Evolutionary conservation across 1,140 invertebrate species (phyloP).

Genomic region (Caenorhabditis inopinata): DNA sequence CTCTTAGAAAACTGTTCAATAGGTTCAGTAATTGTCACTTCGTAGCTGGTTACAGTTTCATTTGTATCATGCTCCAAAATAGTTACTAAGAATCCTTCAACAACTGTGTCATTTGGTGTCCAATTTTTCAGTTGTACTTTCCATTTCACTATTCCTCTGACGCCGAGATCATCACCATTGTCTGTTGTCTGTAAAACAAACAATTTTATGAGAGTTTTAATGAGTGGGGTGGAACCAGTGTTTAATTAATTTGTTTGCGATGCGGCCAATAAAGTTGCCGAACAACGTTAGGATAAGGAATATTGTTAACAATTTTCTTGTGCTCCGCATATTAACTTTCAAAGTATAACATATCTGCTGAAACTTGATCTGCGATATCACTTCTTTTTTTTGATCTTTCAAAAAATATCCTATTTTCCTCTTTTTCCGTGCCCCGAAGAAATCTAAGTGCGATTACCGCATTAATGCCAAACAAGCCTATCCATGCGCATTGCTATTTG

Average conservation of each 20-base stretch:
- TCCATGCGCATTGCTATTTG: too few species aligned
- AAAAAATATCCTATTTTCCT: not conserved
- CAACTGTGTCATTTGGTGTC: not conserved
- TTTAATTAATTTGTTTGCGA: too few species aligned
- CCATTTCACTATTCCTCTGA: conserved; percentile 12
- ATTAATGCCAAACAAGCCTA: too few species aligned
- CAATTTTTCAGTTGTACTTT: conserved; percentile 12
- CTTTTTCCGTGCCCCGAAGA: too few species aligned
- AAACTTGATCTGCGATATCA: too few species aligned
- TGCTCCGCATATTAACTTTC: too few species aligned
- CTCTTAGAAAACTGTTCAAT: not conserved
- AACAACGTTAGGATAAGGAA: too few species aligned
- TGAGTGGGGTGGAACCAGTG: not conserved
- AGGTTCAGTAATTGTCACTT: not conserved
- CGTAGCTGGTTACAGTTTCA: not conserved
- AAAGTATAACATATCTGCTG: too few species aligned
- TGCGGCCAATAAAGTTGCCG: too few species aligned
- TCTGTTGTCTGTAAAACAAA: not conserved
- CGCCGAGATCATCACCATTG: not conserved
- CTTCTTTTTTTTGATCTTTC: not conserved
- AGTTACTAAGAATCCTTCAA: not conserved
- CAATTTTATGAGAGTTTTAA: conserved; percentile 12
- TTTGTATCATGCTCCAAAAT: conserved; percentile 14
- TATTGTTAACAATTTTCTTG: too few species aligned
- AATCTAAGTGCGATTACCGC: too few species aligned